Evolutionary conservation across 2,797 vertebrate species (phyloP).

Genomic region (Leuciscus waleckii): DNA sequence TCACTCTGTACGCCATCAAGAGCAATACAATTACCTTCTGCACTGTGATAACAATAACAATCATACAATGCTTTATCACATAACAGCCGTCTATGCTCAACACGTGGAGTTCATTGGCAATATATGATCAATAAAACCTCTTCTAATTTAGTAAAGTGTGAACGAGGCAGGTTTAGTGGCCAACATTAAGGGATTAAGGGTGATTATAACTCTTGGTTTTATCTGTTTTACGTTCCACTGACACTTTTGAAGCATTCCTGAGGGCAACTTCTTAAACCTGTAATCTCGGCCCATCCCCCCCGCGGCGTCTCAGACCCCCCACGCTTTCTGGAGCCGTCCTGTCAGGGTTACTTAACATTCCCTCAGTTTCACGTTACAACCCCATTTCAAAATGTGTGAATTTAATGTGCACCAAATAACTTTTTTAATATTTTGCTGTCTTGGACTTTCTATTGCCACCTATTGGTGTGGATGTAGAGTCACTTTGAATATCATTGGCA

Average conservation of each 20-base stretch:
- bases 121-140: neutral
- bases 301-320: conserved; percentile 58
- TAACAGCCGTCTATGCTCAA: neutral
- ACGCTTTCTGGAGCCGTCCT: conserved; percentile 48
- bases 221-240: conserved; percentile 60
- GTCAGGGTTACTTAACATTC: conserved; percentile 10
- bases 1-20: neutral
- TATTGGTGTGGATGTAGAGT: neutral
- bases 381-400: neutral
- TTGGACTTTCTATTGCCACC: neutral
- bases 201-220: conserved; percentile 64
- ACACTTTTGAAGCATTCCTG: conserved; percentile 78
- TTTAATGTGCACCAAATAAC: neutral
- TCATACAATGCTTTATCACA: neutral
- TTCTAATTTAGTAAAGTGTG: neutral
- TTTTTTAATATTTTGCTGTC: neutral
- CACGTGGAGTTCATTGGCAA: neutral
- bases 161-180: neutral
- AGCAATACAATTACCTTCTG: neutral
- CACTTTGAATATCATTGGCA: neutral
- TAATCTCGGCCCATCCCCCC: conserved; percentile 58
- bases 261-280: conserved; percentile 63
- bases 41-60: neutral
- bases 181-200: conserved; percentile 25
- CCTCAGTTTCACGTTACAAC: neutral